Conservation (phyloP, 2,888 invertebrate genomes). For the Drosophila borborema region DNA sequence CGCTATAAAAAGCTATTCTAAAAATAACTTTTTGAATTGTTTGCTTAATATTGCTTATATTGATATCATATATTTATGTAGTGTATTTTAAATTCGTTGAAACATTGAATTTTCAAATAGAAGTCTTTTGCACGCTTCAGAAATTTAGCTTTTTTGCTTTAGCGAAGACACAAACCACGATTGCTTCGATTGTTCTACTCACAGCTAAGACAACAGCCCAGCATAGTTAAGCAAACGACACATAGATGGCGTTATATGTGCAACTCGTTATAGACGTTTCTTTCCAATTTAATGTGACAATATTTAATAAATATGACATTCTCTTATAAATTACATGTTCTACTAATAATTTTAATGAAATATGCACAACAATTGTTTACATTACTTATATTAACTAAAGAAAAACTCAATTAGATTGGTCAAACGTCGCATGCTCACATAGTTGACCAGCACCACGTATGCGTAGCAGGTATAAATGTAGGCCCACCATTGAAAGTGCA, state of each 20-base stretch:
- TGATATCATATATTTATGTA: not conserved
- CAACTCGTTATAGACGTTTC: not conserved
- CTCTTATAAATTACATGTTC: not conserved
- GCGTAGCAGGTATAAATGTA: conserved; percentile 83
- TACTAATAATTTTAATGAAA: conserved; percentile 1
- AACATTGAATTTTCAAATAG: too few species aligned
- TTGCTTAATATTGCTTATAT: not conserved
- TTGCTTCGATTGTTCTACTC: not conserved
- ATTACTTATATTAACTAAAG: conserved; percentile 50
- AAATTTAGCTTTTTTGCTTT: conserved; percentile 8
- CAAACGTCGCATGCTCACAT: conserved; percentile 72
- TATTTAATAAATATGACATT: not conserved
- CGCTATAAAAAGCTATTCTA: not conserved
- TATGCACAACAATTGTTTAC: not conserved
- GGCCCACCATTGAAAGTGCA: conserved; percentile 84
- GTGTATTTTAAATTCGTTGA: conserved; percentile 1
- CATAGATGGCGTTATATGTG: conserved; percentile 32
- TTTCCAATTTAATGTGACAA: not conserved
- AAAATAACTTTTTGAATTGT: not conserved
- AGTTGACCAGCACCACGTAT: conserved; percentile 82
- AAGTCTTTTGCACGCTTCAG: not conserved
- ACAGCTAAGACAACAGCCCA: conserved; percentile 15
- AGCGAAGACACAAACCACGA: conserved; percentile 28
- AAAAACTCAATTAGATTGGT: conserved; percentile 82
- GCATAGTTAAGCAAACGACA: not conserved